Evolutionary conservation across 2,113 vertebrate species (phyloP).

Genomic region (Archocentrus centrarchus): DNA sequence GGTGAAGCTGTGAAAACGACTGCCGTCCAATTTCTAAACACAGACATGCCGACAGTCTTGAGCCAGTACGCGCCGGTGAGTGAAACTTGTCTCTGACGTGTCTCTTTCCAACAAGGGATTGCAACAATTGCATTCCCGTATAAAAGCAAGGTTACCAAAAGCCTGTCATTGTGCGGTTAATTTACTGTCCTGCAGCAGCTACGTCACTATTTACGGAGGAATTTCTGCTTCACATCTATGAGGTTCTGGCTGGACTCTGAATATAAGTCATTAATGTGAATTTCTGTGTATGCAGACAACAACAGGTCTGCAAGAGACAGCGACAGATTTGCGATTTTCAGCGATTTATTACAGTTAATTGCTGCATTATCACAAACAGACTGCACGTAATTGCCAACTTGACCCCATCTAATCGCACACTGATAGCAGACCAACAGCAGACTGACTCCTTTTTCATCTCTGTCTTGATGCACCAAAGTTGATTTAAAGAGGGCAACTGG

Average conservation of each 20-base stretch:
- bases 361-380: neutral
- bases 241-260: neutral
- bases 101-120: neutral
- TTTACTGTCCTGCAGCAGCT: neutral
- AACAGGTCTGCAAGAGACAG: neutral
- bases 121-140: neutral
- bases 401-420: neutral
- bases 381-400: neutral
- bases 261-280: neutral
- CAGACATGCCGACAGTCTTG: neutral
- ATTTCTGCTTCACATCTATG: neutral
- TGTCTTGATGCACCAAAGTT: neutral
- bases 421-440: neutral
- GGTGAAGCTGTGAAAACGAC: neutral
- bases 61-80: neutral
- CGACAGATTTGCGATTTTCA: neutral
- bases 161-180: neutral
- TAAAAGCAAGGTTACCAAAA: neutral
- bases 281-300: neutral
- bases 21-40: neutral
- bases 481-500: neutral
- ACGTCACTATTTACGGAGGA: no score
- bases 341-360: neutral
- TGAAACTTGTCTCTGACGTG: neutral
- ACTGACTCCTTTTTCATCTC: neutral